Percentiles rank a stretch among this genome's conserved stretches.
Evolutionary conservation across 2,113 vertebrate species (phyloP).

Genomic region (Paradisaea rubra): DNA sequence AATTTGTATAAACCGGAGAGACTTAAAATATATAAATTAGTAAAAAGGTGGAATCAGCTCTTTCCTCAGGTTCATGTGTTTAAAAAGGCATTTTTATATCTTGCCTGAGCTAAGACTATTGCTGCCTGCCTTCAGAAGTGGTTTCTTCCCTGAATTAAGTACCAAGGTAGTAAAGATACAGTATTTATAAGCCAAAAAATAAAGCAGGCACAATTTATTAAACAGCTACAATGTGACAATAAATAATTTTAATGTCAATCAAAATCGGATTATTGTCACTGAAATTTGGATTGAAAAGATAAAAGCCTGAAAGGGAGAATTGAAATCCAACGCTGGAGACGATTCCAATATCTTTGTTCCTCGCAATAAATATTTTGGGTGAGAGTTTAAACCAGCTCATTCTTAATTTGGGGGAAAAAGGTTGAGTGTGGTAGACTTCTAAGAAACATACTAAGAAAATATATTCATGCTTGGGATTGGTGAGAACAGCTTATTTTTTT

Average conservation of each 20-base stretch:
- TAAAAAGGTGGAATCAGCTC: neutral
- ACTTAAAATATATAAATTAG: conserved; percentile 14
- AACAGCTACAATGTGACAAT: conserved; percentile 62
- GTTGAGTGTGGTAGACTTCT: neutral
- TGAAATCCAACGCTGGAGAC: conserved; percentile 13
- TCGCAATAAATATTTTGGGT: conserved; percentile 47
- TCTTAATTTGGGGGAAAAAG: neutral
- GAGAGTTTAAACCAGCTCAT: conserved; percentile 47
- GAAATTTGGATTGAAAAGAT: conserved; percentile 60
- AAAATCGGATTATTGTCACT: conserved; percentile 58
- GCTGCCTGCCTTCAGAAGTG: conserved; percentile 2
- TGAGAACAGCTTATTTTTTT: neutral
- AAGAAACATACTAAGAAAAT: conserved; percentile 4
- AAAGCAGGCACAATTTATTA: conserved; percentile 57
- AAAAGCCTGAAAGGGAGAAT: conserved; percentile 45
- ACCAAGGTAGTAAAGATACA: conserved; percentile 26
- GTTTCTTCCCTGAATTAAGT: conserved; percentile 27
- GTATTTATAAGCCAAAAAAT: conserved; percentile 43
- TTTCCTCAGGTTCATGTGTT: neutral
- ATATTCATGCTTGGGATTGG: neutral
- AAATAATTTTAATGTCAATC: conserved; percentile 68
- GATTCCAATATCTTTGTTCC: conserved; percentile 51
- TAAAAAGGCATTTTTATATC: neutral
- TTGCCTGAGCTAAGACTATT: neutral
- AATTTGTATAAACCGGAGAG: neutral